Evolutionary conservation across 37 sponge, comb jelly and placozoan genomes (phyloP).

Genomic region (Theonella swinhoei): DNA sequence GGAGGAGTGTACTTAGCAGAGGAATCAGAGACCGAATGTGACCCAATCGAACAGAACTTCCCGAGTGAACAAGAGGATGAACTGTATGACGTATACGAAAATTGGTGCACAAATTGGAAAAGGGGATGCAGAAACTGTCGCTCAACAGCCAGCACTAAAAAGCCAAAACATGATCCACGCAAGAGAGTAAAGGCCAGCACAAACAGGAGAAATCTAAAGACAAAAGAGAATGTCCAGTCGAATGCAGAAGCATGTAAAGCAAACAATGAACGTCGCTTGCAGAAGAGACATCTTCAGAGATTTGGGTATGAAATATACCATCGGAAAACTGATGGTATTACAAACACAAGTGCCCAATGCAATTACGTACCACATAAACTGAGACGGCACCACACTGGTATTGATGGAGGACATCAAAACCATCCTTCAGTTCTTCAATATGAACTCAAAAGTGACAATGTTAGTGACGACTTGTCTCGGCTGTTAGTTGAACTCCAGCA

Average conservation of each 20-base stretch:
- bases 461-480: background rate
- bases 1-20: too few species aligned
- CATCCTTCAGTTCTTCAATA: conserved; percentile 19
- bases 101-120: too few species aligned
- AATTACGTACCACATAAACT: background rate
- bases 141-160: background rate
- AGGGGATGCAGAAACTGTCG: conserved; percentile 1
- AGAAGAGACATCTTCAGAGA: background rate
- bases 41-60: too few species aligned
- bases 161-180: background rate
- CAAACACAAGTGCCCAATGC: background rate
- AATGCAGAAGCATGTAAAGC: conserved; percentile 7
- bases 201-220: background rate
- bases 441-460: conserved; percentile 6
- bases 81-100: too few species aligned
- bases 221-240: background rate
- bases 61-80: too few species aligned
- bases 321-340: background rate
- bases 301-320: conserved; percentile 5
- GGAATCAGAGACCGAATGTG: too few species aligned
- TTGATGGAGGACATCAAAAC: too few species aligned
- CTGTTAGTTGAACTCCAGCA: conserved; percentile 31
- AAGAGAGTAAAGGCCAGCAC: background rate
- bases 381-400: background rate
- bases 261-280: background rate